Evolutionary conservation across 2,888 invertebrate genomes (phyloP).

Genomic region (Philonicus albiceps): DNA sequence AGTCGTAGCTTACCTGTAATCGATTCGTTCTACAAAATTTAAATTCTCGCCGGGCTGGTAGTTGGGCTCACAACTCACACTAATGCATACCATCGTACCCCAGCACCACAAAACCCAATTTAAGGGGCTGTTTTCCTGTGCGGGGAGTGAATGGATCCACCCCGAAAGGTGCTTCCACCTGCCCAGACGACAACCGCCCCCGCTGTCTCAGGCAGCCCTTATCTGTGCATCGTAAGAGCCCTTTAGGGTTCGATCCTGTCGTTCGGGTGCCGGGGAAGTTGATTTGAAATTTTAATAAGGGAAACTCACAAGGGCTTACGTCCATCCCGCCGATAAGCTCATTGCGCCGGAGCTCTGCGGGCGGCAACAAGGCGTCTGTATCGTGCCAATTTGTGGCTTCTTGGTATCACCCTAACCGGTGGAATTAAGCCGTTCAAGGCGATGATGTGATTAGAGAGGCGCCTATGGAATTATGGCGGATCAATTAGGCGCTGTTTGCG

Average conservation of each 20-base stretch:
- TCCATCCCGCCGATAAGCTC: constrained; percentile 11
- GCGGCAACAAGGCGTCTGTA: background rate
- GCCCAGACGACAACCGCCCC: background rate
- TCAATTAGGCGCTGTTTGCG: constrained; percentile 4
- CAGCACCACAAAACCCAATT: background rate
- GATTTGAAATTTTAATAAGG: constrained; percentile 33
- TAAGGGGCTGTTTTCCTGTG: background rate
- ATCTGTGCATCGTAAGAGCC: constrained; percentile 5
- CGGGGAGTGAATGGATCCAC: background rate
- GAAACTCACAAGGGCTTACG: constrained; percentile 5
- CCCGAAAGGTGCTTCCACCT: background rate
- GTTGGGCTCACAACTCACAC: background rate
- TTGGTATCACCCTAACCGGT: constrained; percentile 4
- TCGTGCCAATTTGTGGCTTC: constrained; percentile 17
- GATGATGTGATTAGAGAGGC: constrained; percentile 21
- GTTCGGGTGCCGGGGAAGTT: background rate
- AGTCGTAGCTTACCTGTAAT: background rate
- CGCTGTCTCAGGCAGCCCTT: background rate
- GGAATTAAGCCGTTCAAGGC: constrained; percentile 16
- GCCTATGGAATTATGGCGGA: constrained; percentile 10
- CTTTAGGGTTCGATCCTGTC: background rate
- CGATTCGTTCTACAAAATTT: constrained; percentile 16
- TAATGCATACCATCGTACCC: background rate
- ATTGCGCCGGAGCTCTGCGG: background rate
- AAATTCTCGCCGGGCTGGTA: background rate